Evolutionary conservation across 2,888 invertebrate genomes (phyloP).

Genomic region (Macrophya alboannulata): DNA sequence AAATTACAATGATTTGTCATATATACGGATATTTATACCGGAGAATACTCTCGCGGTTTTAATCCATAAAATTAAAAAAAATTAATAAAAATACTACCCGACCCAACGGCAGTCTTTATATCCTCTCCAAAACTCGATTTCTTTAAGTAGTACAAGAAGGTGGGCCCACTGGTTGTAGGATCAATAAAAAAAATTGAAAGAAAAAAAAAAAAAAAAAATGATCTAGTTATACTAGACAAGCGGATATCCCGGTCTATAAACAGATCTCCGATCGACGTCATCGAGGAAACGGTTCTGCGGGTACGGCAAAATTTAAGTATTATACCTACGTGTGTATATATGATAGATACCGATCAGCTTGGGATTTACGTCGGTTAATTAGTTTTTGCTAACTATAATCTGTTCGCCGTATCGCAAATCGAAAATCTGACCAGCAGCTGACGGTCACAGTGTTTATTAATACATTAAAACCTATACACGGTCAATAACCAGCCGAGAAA

Average conservation of each 20-base stretch:
- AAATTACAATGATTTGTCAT: background rate
- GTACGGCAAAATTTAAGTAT: background rate
- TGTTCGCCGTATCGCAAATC: background rate
- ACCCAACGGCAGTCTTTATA: background rate
- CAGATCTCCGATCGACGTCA: background rate
- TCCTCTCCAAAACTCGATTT: background rate
- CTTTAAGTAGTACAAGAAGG: background rate
- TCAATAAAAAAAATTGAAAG: too few relatives aligned
- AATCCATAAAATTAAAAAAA: background rate
- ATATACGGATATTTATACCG: background rate
- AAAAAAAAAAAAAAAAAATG: slow-evolving; percentile 11
- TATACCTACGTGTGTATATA: background rate
- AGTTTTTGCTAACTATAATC: background rate
- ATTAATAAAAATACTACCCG: background rate
- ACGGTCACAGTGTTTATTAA: background rate
- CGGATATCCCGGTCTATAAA: slow-evolving; percentile 21
- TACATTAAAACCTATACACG: background rate
- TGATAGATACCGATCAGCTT: background rate
- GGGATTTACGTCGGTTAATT: background rate
- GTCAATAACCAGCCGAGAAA: slow-evolving; percentile 19
- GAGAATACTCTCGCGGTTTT: background rate
- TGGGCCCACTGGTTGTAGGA: background rate
- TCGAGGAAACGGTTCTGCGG: background rate
- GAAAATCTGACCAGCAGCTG: background rate
- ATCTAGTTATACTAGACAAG: slow-evolving; percentile 14